Base-by-base conservation (phyloP, 2,888 invertebrate genomes). In the Drosophila austrosaltans region DNA sequence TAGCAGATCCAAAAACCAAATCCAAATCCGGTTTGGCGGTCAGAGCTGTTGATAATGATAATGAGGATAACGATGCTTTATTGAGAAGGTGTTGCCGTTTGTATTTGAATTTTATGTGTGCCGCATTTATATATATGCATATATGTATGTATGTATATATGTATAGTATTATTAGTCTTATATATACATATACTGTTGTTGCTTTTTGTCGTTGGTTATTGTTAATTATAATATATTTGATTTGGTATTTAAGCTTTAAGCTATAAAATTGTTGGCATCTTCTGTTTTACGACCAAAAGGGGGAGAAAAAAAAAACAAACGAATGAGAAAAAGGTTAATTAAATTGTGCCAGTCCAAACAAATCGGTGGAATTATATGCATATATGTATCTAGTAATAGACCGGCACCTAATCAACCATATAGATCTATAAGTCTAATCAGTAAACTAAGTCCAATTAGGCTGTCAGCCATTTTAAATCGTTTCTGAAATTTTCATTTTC, bases 31-130 rank as follows among this genome's bases (percentile, higher is more conserved):
- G 89, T 89, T 83, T 77, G 63, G 78, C 81, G 79, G 57, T 75
- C 78, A 75, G 72, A 88, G 89, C 84, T 83, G 84, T 83, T 79
- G 82, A 87, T 85, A 87, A 87, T 85, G 84, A 83, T 79, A 74
- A 88, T 87, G 79, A 74, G 82, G 78, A 87, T 88, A 87, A 87
- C 87, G 84, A 89, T 85, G 89, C 72, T 89, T 87, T 85, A 85
- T 88, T 81, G 80, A 77, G 82, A 77, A 85, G 85, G 85, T 85
- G 85, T 85, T 87, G 89, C 85, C 75, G 78, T 74, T 85, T 60
- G 65, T 53, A 73, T 79, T 42, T 60, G 42, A 61, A 44, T 74
- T 80, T 76, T 79, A 74, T 70, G 72, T 82, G 63, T 62, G 69
- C 65, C 74, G 63, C 72, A 66, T 77, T 25, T 25, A 12, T 12